These are phyloP conservation scores for Pachycephus smyrnensis DNA, from an alignment of 2,888 invertebrate genomes.

Conservation along the genomic window DNA sequence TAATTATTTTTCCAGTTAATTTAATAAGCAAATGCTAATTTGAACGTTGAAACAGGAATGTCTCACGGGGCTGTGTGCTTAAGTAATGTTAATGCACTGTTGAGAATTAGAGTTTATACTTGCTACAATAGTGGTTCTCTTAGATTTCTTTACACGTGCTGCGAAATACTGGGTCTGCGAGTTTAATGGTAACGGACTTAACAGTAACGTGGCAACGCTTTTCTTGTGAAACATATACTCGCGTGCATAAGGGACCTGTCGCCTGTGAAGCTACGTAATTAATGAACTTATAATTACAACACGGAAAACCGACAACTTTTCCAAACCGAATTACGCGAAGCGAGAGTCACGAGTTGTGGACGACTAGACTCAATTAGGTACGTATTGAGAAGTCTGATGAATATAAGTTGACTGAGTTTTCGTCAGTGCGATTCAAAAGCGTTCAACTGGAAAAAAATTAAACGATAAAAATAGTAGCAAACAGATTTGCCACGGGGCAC, in stretches of 20 bases:
- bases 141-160: background rate
- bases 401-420: no score
- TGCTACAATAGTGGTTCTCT: background rate
- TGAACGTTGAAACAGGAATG: background rate
- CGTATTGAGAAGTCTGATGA: no score
- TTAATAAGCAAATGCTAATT: background rate
- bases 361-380: no score
- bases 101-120: background rate
- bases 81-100: background rate
- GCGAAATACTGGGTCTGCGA: background rate
- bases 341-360: background rate
- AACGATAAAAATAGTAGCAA: background rate
- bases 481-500: no score
- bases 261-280: conserved; percentile 33
- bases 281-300: conserved; percentile 58
- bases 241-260: background rate
- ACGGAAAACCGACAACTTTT: conserved; percentile 36
- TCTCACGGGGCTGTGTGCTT: background rate
- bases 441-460: no score
- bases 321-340: conserved; percentile 11
- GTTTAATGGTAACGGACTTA: background rate
- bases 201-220: background rate
- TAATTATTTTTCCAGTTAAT: background rate
- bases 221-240: background rate
- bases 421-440: no score